A percentile compares a stretch with the other conserved stretches of the same genome.
phyloP scores from a whole-genome alignment of 2,113 vertebrate genomes.

The Mormyrus iriodes region DNA sequence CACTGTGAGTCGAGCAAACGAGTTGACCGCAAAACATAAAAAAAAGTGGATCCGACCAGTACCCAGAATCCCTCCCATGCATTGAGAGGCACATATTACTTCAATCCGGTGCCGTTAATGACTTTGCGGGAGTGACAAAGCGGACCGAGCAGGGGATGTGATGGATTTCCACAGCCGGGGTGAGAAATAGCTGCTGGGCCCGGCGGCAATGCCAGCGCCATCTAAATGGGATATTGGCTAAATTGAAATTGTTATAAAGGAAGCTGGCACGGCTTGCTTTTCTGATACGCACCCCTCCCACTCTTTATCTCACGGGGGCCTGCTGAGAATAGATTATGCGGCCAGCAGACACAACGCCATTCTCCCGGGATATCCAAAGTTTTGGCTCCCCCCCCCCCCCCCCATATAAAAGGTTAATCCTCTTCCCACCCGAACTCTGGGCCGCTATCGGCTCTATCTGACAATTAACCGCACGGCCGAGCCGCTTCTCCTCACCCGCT shows the following conservation, averaged over 20 bases:
- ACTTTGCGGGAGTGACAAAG: conserved; percentile 66
- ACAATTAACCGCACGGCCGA: conserved; percentile 61
- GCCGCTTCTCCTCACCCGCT: conserved; percentile 51
- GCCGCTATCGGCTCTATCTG: conserved; percentile 60
- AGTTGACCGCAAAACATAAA: not conserved
- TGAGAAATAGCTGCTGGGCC: conserved; percentile 23
- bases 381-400: conserved; percentile 43
- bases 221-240: conserved; percentile 27
- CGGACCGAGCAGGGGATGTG: conserved; percentile 46
- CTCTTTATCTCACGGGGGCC: conserved; percentile 17
- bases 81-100: conserved; percentile 52
- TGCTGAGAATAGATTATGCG: conserved; percentile 37
- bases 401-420: conserved; percentile 62
- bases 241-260: conserved; percentile 27
- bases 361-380: conserved; percentile 39
- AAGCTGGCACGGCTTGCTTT: conserved; percentile 22
- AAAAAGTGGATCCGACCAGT: not conserved
- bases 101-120: conserved; percentile 60
- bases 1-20: not conserved
- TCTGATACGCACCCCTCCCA: conserved; percentile 10
- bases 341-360: conserved; percentile 29
- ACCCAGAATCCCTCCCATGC: conserved; percentile 15
- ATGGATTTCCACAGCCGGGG: conserved; percentile 50
- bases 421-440: conserved; percentile 54
- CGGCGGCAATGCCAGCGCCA: not conserved